phyloP scores from a whole-genome alignment of 2,113 vertebrate species.

The Alouatta palliata region DNA sequence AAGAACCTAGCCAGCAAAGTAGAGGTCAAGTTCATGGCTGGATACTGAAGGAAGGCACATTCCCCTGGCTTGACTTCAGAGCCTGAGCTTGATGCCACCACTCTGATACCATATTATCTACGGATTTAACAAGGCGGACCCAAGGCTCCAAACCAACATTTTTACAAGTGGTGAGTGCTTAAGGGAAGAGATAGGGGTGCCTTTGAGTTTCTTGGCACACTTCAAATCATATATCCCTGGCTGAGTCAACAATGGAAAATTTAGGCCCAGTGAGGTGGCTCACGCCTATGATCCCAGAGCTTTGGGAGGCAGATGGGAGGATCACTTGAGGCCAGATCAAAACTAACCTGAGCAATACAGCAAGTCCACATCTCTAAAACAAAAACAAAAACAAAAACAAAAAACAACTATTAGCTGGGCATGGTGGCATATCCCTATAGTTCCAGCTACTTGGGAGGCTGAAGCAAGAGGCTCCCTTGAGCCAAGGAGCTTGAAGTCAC shows the following conservation, averaged over 20 bases:
- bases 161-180: not conserved
- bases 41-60: not conserved
- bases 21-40: not conserved
- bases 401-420: too few species aligned
- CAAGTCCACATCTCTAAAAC: too few species aligned
- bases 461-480: too few species aligned
- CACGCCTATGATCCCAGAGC: too few species aligned
- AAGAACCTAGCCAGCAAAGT: not conserved
- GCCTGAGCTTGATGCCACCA: rapidly evolving
- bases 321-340: too few species aligned
- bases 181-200: not conserved
- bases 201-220: not conserved
- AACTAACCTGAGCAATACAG: too few species aligned
- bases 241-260: not conserved
- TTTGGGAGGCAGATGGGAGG: too few species aligned
- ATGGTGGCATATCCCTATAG: too few species aligned
- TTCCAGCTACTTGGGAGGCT: too few species aligned
- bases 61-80: not conserved
- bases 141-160: not conserved
- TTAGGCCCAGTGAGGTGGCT: too few species aligned
- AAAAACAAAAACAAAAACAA: too few species aligned
- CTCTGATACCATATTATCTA: not conserved
- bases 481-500: too few species aligned
- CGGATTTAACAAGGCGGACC: not conserved
- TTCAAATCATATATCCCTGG: not conserved